Conservation (phyloP, 2,113 vertebrate species). For the Rallus limicola region DNA sequence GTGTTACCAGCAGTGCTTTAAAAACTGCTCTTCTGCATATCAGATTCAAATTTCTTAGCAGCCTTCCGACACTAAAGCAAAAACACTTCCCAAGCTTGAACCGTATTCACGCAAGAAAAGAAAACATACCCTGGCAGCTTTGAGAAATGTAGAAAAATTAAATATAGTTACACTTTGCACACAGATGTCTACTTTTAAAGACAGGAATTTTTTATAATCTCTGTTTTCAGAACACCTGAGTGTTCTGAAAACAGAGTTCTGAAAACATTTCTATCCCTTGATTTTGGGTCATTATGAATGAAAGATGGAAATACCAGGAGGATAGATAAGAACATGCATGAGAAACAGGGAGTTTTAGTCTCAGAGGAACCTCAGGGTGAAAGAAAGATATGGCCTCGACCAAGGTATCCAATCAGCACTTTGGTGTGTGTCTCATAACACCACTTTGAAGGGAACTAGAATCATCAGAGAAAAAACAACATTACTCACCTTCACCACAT, state of each 20-base stretch:
- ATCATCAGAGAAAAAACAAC: not conserved
- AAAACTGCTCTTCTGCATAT: not conserved
- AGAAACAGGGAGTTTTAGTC: not conserved
- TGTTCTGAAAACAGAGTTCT: not conserved
- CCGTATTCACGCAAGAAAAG: not conserved
- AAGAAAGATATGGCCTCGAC: not conserved
- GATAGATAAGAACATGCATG: not conserved
- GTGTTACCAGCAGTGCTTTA: not conserved
- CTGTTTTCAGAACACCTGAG: not conserved
- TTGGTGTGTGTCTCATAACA: not conserved
- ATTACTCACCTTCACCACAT: not conserved
- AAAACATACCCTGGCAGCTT: not conserved
- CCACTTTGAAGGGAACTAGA: fast-evolving
- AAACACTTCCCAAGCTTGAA: not conserved
- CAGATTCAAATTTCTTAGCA: not conserved
- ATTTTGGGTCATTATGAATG: not conserved
- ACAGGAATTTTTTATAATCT: not conserved
- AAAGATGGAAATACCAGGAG: not conserved
- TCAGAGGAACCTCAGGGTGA: not conserved
- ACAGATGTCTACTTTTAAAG: no score
- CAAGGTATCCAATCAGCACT: not conserved
- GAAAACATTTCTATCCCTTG: not conserved
- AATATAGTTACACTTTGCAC: not conserved
- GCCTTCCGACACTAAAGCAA: not conserved
- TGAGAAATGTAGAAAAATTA: not conserved